phyloP scores from a whole-genome alignment of 2,888 invertebrate genomes.

The Tethea ocularis region DNA sequence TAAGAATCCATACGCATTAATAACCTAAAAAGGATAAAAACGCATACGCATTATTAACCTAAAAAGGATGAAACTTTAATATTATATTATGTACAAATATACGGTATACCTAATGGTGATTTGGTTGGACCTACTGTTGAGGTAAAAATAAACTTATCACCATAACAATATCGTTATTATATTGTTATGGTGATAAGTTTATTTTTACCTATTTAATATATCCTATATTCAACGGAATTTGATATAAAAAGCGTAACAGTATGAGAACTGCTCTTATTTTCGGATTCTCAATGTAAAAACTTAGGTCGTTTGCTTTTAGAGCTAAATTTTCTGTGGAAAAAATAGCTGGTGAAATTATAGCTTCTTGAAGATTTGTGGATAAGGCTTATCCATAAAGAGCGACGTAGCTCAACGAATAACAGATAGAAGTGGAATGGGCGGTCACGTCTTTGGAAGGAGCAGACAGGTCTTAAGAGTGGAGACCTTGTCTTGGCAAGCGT shows the following conservation, averaged over 20 bases:
- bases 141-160: neutral
- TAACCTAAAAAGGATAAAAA: no score
- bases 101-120: no score
- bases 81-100: neutral
- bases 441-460: no score
- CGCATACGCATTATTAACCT: no score
- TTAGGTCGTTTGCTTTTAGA: slow-evolving; percentile 27
- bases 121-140: neutral
- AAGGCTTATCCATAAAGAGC: neutral
- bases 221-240: no score
- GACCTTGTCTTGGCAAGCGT: no score
- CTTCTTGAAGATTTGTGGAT: neutral
- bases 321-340: neutral
- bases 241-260: slow-evolving; percentile 11
- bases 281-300: slow-evolving; percentile 31
- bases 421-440: no score
- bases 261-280: slow-evolving; percentile 18
- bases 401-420: no score
- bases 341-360: neutral
- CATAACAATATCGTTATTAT: neutral
- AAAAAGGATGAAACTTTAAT: no score
- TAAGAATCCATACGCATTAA: no score
- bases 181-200: neutral
- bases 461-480: no score
- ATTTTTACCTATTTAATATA: neutral